Evolutionary conservation across 2,888 invertebrate genomes (phyloP).

Genomic region (Amorpha juglandis): DNA sequence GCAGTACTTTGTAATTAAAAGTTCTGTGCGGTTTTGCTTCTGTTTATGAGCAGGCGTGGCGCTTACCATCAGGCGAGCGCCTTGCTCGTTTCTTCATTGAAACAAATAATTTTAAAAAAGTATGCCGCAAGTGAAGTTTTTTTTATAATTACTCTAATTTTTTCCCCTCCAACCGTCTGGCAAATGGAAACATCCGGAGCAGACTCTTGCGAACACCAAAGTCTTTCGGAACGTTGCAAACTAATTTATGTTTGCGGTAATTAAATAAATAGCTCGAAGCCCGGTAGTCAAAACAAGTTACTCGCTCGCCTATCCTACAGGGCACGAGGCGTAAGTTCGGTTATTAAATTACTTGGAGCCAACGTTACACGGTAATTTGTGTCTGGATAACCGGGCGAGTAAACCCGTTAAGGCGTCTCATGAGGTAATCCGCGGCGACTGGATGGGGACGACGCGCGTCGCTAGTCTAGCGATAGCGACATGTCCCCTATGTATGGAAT

Average conservation of each 20-base stretch:
- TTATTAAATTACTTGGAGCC: conserved; percentile 34
- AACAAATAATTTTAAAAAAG: too few species aligned
- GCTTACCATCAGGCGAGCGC: too few species aligned
- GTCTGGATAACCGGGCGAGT: conserved; percentile 26
- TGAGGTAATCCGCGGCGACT: too few species aligned
- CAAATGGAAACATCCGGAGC: conserved; percentile 15
- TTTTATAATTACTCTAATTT: not conserved
- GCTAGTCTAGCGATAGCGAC: not conserved
- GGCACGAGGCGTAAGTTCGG: conserved; percentile 28
- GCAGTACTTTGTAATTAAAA: too few species aligned
- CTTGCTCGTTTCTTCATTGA: too few species aligned
- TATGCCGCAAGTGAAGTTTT: too few species aligned
- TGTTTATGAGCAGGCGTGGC: too few species aligned
- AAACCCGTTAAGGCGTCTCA: conserved; percentile 12
- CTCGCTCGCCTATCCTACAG: conserved; percentile 19
- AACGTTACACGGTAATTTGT: conserved; percentile 31
- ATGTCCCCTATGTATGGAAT: too few species aligned
- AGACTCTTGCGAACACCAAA: conserved; percentile 6
- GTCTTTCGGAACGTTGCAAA: conserved; percentile 20
- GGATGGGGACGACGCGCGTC: too few species aligned
- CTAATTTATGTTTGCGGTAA: conserved; percentile 23
- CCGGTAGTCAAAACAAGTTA: conserved; percentile 25
- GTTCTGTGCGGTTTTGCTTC: too few species aligned
- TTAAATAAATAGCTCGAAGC: conserved; percentile 3
- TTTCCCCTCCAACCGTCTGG: not conserved